phyloP scores from a whole-genome alignment of 2,888 invertebrate species.

The Tetragnatha montana region DNA sequence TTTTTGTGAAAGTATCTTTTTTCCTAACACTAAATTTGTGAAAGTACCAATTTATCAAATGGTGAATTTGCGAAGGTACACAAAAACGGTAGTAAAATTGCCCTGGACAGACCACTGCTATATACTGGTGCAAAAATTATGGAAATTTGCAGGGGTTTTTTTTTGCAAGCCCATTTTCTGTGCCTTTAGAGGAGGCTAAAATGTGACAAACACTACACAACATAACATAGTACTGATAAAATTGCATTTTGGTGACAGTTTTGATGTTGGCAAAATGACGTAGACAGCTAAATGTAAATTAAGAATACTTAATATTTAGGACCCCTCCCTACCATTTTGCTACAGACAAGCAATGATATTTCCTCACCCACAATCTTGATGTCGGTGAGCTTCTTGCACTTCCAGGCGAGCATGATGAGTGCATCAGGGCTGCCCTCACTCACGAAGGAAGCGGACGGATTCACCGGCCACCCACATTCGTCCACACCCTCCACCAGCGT shows the following conservation, averaged over 20 bases:
- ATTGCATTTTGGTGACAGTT: background rate
- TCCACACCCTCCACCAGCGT: constrained; percentile 82
- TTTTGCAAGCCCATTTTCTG: no score
- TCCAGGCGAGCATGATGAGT: constrained; percentile 83
- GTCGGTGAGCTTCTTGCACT: constrained; percentile 80
- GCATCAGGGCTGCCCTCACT: constrained; percentile 78
- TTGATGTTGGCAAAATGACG: background rate
- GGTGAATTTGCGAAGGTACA: no score
- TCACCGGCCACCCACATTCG: constrained; percentile 75
- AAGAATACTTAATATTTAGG: background rate
- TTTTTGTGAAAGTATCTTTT: no score
- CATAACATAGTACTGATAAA: background rate
- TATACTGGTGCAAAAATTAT: no score
- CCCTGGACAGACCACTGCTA: no score
- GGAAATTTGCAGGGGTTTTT: no score
- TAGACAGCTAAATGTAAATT: background rate
- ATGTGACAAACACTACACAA: background rate
- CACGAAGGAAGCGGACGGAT: constrained; percentile 53
- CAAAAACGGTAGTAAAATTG: no score
- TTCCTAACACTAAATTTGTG: no score
- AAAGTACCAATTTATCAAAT: no score
- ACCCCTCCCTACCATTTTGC: background rate
- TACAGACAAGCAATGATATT: background rate
- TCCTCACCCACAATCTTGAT: constrained; percentile 79
- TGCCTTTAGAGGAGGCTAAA: no score